phyloP scores from a whole-genome alignment of 2,797 vertebrate species.

The Netta rufina region DNA sequence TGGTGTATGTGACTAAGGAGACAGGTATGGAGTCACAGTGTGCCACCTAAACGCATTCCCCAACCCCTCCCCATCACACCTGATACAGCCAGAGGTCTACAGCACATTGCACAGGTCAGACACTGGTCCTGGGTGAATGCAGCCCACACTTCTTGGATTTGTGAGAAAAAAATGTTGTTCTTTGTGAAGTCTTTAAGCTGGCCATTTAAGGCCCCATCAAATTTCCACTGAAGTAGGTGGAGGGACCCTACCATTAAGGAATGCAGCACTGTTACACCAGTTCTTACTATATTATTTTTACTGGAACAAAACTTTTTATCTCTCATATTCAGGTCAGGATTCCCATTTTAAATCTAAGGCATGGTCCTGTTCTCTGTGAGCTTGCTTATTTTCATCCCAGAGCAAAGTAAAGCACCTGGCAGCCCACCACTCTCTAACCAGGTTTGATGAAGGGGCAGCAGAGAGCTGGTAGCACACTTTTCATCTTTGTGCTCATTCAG shows the following conservation, averaged over 20 bases:
- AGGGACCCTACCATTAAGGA: not conserved
- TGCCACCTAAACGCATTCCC: rapidly evolving
- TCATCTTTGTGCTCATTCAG: rapidly evolving
- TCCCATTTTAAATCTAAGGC: not conserved
- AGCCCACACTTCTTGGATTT: not conserved
- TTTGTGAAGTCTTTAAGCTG: not conserved
- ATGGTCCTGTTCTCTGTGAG: not conserved
- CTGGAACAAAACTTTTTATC: not conserved
- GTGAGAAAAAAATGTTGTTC: not conserved
- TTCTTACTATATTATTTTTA: not conserved
- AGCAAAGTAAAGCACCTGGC: no score
- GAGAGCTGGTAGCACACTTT: not conserved
- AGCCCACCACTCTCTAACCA: not conserved
- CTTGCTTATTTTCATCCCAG: not conserved
- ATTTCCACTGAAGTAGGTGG: not conserved
- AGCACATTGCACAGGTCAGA: rapidly evolving
- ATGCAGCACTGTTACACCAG: not conserved
- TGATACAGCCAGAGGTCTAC: rapidly evolving
- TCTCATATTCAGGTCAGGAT: not conserved
- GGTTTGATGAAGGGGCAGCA: not conserved
- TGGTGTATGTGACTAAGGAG: not conserved
- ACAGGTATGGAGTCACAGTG: rapidly evolving
- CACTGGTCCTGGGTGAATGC: not conserved
- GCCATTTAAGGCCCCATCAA: not conserved
- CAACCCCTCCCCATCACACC: rapidly evolving